Base-by-base conservation (phyloP, 1,140 invertebrate species). In the Colletes gigas region DNA sequence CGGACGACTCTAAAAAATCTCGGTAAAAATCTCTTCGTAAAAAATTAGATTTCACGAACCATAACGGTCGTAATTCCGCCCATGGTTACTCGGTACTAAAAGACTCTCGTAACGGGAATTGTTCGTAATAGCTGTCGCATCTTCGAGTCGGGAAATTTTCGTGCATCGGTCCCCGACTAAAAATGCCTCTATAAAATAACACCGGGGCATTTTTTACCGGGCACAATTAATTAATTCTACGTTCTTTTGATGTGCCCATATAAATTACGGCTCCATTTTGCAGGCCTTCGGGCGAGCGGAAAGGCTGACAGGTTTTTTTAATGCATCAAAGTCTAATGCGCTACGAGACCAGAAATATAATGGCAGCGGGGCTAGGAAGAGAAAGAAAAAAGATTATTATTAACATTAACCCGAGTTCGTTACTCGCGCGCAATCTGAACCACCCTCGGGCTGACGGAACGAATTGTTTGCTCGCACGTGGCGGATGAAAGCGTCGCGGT, bases 141-240 rank as follows among this genome's bases (percentile, higher is more conserved):
- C 44, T 47, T 47, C 60, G 15, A 59, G 21, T 6, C 10, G 17
- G 39, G 55, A n/a, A 52, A 72, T 65, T 73, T 63, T 30, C 12
- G 12, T 79, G 60, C 77, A 65, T 55, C 62, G 47, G 15, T n/a
- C 50, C 19, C 3, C 10, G 15, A 19, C n/a, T 47, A 9, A 55
- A 63, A 79, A 65, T 79, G 71, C 19, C 60, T 73, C 55, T 39
- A 39, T 47, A 17, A 73, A 62, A 52, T 73, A 79, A 73, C 19
- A 10, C 3, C 17, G 14, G 14, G 14, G 54, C 54, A 55, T 69
- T 74, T 73, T 66, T 77, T 71, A 19, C 57, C 21, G 14, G 8
- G 9, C n/a, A 10, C 57, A 54, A 77, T 84, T 84, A 71, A 82
- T 85, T 81, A 72, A 82, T 85, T 81, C 71, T 54, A 30, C 66